These are phyloP conservation scores for Chelonoidis abingdonii DNA, from an alignment of 2,113 vertebrate genomes.

Conservation along the genomic window DNA sequence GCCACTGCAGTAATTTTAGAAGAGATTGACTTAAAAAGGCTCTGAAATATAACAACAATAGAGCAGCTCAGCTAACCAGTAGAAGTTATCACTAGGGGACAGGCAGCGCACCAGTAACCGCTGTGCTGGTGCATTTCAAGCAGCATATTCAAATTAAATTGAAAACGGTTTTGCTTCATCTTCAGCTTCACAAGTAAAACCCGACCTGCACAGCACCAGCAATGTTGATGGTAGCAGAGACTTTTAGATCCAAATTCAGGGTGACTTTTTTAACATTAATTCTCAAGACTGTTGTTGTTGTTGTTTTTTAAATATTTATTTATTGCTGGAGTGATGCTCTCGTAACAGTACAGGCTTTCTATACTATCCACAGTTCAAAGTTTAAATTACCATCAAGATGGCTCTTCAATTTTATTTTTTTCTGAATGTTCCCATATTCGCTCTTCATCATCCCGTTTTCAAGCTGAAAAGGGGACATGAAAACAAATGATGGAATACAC, in stretches of 20 bases:
- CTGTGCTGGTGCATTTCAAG: constrained; percentile 39
- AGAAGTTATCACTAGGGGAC: fast-evolving
- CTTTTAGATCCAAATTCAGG: constrained; percentile 57
- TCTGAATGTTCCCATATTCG: background rate
- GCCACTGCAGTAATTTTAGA: background rate
- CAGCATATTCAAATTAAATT: constrained; percentile 55
- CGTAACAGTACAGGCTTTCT: background rate
- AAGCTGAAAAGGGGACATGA: constrained; percentile 15
- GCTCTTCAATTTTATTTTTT: constrained; percentile 31
- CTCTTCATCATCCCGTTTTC: constrained; percentile 27
- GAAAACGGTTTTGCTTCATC: constrained; percentile 55
- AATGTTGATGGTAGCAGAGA: constrained; percentile 7
- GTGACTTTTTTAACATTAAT: constrained; percentile 68
- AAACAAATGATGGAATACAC: constrained; percentile 34
- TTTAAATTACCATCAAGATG: constrained; percentile 28
- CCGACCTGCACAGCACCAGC: constrained; percentile 53
- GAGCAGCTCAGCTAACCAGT: background rate
- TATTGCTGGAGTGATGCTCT: background rate
- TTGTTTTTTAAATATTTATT: background rate
- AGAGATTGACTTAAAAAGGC: background rate
- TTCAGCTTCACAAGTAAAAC: constrained; percentile 15
- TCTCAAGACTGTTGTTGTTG: background rate
- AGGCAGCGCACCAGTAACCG: background rate
- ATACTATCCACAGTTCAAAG: constrained; percentile 34
- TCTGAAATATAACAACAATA: background rate